Evolutionary conservation across 2,797 vertebrate genomes (phyloP), one percentile per base, ranked within the genome.

Genomic region (Chaetodon trifasciatus): DNA sequence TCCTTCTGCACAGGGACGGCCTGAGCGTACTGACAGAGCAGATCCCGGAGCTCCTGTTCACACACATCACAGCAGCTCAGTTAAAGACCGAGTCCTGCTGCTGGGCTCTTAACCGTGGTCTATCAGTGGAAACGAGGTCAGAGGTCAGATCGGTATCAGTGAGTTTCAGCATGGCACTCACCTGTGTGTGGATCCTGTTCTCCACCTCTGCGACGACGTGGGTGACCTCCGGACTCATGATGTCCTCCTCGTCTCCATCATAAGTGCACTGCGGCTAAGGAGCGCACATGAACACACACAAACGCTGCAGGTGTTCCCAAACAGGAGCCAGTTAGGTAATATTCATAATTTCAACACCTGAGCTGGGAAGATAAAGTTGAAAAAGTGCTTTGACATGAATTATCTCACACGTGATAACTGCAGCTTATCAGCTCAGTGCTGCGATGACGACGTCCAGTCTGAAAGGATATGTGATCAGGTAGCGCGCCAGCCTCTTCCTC

Each of bases 401-500:
- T 13, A 57, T 39, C 35, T n/a, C 49, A 42, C 19, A 57, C 13
- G 6, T 8, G 6, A 67, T 42, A 11, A 28, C 8, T 63, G 2
- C 23, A 46, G 37, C 24, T 28, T 7, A 23, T 32, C 10, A 28
- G 63, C 21, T 6, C 37, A 50, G 21, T 8, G 5, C 10, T 55
- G 19, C 15, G 11, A 35, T 12, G 3, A 13, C 49, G 32, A 15
- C 19, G 0, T 2, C 16, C 39, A 23, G 47, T 35, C 8, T 56
- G 39, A 78, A 91, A 96, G 95, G 96, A 96, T 96, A 96, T 96
- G 96, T 91, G 87, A 96, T 62, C 12, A 97, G 94, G 86, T 96
- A 93, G n/a, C 95, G 95, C 1, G 88, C 73, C 50, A 96, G 92
- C 24, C 74, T 90, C 91, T 95, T 96, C 88, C 92, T 93, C 64